Base-by-base conservation (phyloP, 2,888 invertebrate genomes). In the Apamea sordens region DNA sequence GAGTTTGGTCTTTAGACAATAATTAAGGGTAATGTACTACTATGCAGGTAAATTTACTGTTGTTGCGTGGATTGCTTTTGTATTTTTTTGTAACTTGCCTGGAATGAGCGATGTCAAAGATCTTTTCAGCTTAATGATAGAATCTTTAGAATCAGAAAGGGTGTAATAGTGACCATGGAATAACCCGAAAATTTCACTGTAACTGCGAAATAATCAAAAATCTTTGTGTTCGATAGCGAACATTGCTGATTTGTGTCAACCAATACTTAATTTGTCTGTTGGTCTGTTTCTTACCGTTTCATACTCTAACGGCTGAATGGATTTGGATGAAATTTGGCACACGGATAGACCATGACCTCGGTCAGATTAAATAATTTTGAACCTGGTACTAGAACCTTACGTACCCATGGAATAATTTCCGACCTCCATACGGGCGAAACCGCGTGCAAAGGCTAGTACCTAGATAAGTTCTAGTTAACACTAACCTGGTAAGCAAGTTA, bases 1-100 rank as follows among this genome's bases (percentile, higher is more conserved):
- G 15, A 64, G 70, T 56, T 73, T 70, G 7, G 28, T 83, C 6
- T 70, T n/a, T 15, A 21, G n/a, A 5, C 15, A 41, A 21, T 44
- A 63, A 44, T 15, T 41, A 44, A 18, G 7, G n/a, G 18, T 41
- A 56, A 70, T 53, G 24, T 70, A 47, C 6, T n/a, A 28, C 8
- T 47, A 15, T 24, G 32, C 2, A 15, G 24, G 24, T 69, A 69
- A 28, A 50, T 13, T 21, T 21, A 69, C 4, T 32, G 32, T 36
- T 24, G 5, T 53, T 18, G 10, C 24, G 10, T 70, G 11, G 36
- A n/a, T 71, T 59, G 18, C 36, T 56, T 71, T 70, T 36, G 18
- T 36, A n/a, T 53, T 10, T 15, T 56, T 6, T 36, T n/a, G 6
- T n/a, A n/a, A n/a, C 53, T 3, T n/a, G 18, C 15, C 1, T 70